Conservation (phyloP, 2,113 vertebrate genomes). For the Aix galericulata region DNA sequence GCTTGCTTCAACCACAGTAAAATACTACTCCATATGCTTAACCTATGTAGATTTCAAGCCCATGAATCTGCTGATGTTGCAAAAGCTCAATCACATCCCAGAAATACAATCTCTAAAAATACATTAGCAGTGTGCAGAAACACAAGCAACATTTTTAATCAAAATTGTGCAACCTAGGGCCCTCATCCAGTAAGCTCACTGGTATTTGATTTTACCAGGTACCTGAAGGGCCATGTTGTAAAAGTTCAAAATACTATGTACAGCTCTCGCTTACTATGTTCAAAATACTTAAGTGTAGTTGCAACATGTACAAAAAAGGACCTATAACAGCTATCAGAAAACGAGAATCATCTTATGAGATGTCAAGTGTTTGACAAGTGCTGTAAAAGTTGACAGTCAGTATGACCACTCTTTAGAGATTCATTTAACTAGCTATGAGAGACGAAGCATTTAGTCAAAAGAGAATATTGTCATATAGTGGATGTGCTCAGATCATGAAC, state of each 20-base stretch:
- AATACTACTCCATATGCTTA: background rate
- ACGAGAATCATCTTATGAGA: background rate
- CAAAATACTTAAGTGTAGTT: background rate
- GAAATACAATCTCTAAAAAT: background rate
- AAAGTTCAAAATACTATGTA: background rate
- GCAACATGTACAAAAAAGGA: background rate
- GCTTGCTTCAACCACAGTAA: background rate
- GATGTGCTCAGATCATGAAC: background rate
- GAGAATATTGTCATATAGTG: background rate
- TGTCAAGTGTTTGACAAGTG: background rate
- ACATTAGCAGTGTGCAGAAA: background rate
- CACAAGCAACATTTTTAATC: background rate
- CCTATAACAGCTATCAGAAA: background rate
- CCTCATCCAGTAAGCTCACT: background rate
- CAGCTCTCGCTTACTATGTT: background rate
- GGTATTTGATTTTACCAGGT: background rate
- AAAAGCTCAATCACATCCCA: background rate
- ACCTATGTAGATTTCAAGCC: background rate
- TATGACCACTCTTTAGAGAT: background rate
- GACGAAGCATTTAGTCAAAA: background rate
- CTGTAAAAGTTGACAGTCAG: background rate
- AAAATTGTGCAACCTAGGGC: background rate
- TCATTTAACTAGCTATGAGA: background rate
- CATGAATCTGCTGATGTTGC: background rate
- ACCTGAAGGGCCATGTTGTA: background rate